Evolutionary conservation across 2,113 vertebrate genomes (phyloP).

Genomic region (Sarotherodon lohbergeri): DNA sequence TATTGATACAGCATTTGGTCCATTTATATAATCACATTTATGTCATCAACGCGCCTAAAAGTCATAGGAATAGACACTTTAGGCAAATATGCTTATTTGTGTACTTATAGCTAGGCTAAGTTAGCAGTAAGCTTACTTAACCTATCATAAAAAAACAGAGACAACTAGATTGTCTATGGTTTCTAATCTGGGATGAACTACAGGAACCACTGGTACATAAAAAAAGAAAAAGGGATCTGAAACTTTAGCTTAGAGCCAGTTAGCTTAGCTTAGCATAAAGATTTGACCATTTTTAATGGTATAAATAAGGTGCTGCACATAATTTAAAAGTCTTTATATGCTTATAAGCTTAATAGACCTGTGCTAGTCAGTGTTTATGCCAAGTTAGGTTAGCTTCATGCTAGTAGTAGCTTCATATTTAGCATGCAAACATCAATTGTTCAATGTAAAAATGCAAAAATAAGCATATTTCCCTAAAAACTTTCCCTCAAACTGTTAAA

Average conservation of each 20-base stretch:
- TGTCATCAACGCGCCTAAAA: conserved; percentile 2
- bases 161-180: neutral
- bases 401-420: neutral
- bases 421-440: neutral
- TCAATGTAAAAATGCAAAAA: neutral
- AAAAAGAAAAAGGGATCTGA: neutral
- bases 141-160: neutral
- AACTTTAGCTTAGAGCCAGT: neutral
- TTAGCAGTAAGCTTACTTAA: neutral
- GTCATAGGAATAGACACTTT: neutral
- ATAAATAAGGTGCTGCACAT: neutral
- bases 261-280: neutral
- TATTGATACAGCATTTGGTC: conserved; percentile 47
- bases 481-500: neutral
- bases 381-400: neutral
- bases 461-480: neutral
- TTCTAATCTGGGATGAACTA: neutral
- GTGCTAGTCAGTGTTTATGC: neutral
- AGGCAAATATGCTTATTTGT: neutral
- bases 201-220: neutral
- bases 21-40: conserved; percentile 29
- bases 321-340: neutral
- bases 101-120: neutral
- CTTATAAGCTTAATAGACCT: neutral
- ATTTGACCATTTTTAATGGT: neutral